These are phyloP conservation scores for Drosophila kikkawai DNA, from an alignment of 1,140 invertebrate genomes.

Conservation along the genomic window DNA sequence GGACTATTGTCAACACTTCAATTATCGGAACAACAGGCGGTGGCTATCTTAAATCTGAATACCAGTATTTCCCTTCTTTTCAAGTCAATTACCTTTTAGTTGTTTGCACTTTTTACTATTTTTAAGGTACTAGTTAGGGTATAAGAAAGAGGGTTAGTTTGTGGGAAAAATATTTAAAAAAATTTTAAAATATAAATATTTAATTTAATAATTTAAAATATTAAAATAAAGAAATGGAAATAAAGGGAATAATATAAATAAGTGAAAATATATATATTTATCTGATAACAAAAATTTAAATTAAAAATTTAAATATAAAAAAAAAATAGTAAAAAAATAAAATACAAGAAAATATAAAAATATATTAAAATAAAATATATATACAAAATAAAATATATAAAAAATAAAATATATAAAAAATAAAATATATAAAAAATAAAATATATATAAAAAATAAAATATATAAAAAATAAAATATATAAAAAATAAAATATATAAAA, in stretches of 20 bases:
- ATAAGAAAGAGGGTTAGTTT: not conserved
- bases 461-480: too few relatives aligned
- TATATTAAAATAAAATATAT: not conserved
- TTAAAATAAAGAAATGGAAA: too few relatives aligned
- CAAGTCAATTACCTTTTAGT: slow-evolving; percentile 2
- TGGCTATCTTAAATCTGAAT: slow-evolving; percentile 19
- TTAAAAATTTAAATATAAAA: too few relatives aligned
- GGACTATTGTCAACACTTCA: slow-evolving; percentile 48
- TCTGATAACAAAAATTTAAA: too few relatives aligned
- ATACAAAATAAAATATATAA: not conserved
- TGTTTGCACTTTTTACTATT: not conserved
- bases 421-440: too few relatives aligned
- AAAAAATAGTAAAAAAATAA: too few relatives aligned
- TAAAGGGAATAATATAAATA: too few relatives aligned
- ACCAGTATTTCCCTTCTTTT: not conserved
- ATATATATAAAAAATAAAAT: too few relatives aligned
- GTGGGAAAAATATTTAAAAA: not conserved
- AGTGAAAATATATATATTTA: not conserved
- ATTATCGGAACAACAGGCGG: slow-evolving; percentile 47
- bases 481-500: too few relatives aligned
- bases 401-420: too few relatives aligned
- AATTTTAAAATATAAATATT: not conserved
- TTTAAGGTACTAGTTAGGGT: not conserved
- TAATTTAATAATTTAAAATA: too few relatives aligned
- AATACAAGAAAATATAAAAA: too few relatives aligned